These are phyloP conservation scores for Galaxea fascicularis DNA, from an alignment of 92 coral and sea anemone species.

Conservation along the genomic window DNA sequence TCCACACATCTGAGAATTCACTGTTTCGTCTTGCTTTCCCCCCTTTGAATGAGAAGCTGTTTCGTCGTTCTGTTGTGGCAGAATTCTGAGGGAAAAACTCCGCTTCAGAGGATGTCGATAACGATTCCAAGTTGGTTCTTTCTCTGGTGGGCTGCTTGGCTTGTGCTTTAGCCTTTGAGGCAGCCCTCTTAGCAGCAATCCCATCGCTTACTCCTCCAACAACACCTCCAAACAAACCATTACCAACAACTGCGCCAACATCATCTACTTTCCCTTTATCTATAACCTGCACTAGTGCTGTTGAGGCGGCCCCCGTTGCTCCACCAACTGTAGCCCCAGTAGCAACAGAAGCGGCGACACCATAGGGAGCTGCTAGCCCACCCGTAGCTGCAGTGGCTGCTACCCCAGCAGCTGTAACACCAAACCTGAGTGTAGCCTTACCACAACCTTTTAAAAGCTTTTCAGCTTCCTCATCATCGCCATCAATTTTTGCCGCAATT, in stretches of 20 bases:
- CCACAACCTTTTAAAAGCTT: slow-evolving; percentile 2
- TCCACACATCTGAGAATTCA: not conserved
- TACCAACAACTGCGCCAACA: slow-evolving; percentile 36
- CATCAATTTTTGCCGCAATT: slow-evolving; percentile 11
- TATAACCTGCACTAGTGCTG: slow-evolving; percentile 28
- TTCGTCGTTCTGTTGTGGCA: not conserved
- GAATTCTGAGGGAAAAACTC: slow-evolving; percentile 1
- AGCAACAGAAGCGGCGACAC: slow-evolving; percentile 29
- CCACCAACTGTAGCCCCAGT: slow-evolving; percentile 38
- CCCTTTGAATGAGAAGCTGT: not conserved
- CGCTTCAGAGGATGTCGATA: not conserved
- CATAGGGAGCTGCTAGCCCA: slow-evolving; percentile 41
- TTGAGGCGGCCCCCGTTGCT: slow-evolving; percentile 23
- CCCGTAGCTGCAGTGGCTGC: slow-evolving; percentile 27
- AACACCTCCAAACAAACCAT: slow-evolving; percentile 26
- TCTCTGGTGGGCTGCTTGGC: not conserved
- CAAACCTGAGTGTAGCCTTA: slow-evolving; percentile 30
- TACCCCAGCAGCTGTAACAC: slow-evolving; percentile 19
- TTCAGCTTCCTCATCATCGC: slow-evolving; percentile 20
- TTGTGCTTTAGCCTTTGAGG: slow-evolving; percentile 2
- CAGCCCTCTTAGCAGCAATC: slow-evolving; percentile 26
- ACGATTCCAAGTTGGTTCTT: not conserved
- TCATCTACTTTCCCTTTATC: slow-evolving; percentile 42
- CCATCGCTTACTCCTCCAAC: slow-evolving; percentile 16
- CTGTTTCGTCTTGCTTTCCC: not conserved